Conservation (phyloP, 2,888 invertebrate species). For the Phlogophora meticulosa region DNA sequence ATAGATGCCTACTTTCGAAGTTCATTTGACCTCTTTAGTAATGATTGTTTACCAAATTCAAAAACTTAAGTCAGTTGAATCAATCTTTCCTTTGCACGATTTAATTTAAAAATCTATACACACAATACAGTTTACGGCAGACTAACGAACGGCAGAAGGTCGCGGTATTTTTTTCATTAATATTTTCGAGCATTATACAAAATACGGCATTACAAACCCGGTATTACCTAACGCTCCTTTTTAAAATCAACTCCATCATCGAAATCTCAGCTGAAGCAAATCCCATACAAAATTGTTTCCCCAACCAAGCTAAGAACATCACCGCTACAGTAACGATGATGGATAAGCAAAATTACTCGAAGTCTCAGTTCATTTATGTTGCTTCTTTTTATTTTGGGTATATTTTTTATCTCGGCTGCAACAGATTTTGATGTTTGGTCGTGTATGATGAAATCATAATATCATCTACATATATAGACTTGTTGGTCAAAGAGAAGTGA, state of each 20-base stretch:
- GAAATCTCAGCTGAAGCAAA: conserved; percentile 54
- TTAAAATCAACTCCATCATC: conserved; percentile 48
- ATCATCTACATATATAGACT: conserved; percentile 10
- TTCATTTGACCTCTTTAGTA: too few species aligned
- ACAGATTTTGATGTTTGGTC: conserved; percentile 13
- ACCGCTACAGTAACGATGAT: conserved; percentile 63
- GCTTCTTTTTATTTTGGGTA: conserved; percentile 28
- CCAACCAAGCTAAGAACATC: conserved; percentile 58
- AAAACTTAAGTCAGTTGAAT: too few species aligned
- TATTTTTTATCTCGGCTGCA: conserved; percentile 35
- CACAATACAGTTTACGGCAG: too few species aligned
- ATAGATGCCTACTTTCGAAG: too few species aligned
- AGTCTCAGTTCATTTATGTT: conserved; percentile 53
- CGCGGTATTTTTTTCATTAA: too few species aligned
- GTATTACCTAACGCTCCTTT: conserved; percentile 12
- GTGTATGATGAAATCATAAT: conserved; percentile 1
- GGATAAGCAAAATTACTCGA: conserved; percentile 61
- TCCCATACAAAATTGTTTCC: conserved; percentile 50
- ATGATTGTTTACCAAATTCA: too few species aligned
- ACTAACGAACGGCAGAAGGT: too few species aligned
- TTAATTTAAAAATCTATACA: too few species aligned
- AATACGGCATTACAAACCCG: background rate
- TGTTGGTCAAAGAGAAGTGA: background rate
- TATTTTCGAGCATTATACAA: too few species aligned
- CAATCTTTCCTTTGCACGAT: too few species aligned